Percentiles rank a stretch among this genome's conserved stretches.
Evolutionary conservation across 2,888 invertebrate species (phyloP).

Genomic region (Epinotia ramella): DNA sequence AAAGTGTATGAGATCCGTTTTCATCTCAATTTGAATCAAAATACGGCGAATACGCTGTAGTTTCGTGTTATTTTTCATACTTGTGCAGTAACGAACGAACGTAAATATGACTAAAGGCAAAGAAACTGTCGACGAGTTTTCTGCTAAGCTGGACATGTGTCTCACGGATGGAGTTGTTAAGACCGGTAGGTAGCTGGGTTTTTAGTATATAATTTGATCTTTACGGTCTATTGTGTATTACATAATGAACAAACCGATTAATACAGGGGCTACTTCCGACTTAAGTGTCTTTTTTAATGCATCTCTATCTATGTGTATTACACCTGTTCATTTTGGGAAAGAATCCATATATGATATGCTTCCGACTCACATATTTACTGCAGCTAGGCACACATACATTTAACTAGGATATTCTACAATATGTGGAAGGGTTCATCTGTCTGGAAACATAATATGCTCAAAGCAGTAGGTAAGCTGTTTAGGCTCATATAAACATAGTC

Average conservation of each 20-base stretch:
- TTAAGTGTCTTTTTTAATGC: background rate
- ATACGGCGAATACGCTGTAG: slow-evolving; percentile 33
- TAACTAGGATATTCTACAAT: background rate
- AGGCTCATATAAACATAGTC: background rate
- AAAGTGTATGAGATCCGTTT: slow-evolving; percentile 58
- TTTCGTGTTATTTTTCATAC: slow-evolving; percentile 21
- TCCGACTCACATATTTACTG: background rate
- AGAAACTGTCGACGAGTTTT: slow-evolving; percentile 87
- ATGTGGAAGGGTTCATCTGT: background rate
- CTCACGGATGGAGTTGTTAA: slow-evolving; percentile 92
- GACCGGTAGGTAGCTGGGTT: slow-evolving; percentile 85
- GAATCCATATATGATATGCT: background rate
- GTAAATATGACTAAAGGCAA: slow-evolving; percentile 65
- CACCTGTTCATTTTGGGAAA: background rate
- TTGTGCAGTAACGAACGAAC: slow-evolving; percentile 42
- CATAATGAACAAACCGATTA: slow-evolving; percentile 5
- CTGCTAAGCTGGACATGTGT: slow-evolving; percentile 93
- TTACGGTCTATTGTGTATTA: background rate
- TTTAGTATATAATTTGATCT: background rate
- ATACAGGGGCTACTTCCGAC: background rate
- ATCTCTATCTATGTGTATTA: background rate
- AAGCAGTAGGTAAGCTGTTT: background rate
- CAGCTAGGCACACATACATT: background rate
- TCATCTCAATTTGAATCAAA: slow-evolving; percentile 33
- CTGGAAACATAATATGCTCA: background rate